Percentiles rank a stretch among this genome's conserved stretches.
These are phyloP conservation scores for Aythya baeri DNA, from an alignment of 2,113 vertebrate genomes.

Conservation along the genomic window DNA sequence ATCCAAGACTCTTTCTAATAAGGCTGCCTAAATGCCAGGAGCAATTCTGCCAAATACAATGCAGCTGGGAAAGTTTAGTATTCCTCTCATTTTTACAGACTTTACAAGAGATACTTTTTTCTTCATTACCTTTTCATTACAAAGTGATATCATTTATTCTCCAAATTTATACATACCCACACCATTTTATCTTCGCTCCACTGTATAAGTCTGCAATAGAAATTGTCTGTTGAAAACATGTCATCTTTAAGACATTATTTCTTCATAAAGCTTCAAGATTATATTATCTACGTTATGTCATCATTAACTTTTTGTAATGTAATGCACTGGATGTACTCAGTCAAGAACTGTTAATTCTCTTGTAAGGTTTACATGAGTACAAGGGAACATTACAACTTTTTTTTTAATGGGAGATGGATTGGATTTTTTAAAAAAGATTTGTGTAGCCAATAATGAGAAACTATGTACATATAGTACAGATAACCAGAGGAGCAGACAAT, in stretches of 20 bases:
- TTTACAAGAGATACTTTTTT: neutral
- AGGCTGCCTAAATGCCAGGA: neutral
- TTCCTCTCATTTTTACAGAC: neutral
- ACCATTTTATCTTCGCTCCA: neutral
- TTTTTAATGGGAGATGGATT: neutral
- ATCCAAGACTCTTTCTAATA: neutral
- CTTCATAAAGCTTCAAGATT: neutral
- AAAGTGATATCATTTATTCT: conserved; percentile 17
- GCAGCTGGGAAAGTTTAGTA: neutral
- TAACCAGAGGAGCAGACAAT: neutral
- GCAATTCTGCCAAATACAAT: neutral
- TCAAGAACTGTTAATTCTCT: neutral
- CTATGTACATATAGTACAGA: neutral
- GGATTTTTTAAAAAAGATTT: neutral
- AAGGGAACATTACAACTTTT: neutral
- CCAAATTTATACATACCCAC: neutral
- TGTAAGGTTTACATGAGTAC: neutral
- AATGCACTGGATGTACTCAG: neutral
- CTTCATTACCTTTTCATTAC: neutral
- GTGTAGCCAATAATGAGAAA: neutral
- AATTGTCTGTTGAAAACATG: conserved; percentile 8
- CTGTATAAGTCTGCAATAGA: neutral
- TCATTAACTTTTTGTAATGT: neutral
- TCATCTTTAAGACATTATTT: neutral
- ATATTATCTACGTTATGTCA: neutral